These are phyloP conservation scores for Trichopria drosophilae DNA, from an alignment of 2,888 invertebrate genomes.

Conservation along the genomic window DNA sequence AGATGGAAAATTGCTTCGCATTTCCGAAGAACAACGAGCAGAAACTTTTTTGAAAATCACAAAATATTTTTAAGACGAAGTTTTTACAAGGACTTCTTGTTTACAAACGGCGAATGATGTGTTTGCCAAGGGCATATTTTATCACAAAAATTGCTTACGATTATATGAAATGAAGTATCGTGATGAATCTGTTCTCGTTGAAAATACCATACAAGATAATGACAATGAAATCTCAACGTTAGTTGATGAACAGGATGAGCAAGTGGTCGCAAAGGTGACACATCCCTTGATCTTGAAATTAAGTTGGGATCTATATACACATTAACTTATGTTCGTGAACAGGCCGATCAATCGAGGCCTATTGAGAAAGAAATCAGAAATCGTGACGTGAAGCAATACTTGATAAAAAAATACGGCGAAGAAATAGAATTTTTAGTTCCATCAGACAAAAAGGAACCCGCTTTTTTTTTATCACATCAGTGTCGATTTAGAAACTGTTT, in stretches of 20 bases:
- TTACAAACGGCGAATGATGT: slow-evolving; percentile 7
- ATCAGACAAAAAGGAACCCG: slow-evolving; percentile 11
- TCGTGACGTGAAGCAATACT: slow-evolving; percentile 13
- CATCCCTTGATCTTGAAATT: too few species aligned
- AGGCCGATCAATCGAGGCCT: background rate
- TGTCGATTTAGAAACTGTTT: background rate
- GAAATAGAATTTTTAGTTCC: slow-evolving; percentile 17
- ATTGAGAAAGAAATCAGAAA: slow-evolving; percentile 1
- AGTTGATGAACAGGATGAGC: background rate
- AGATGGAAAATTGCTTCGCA: slow-evolving; percentile 4
- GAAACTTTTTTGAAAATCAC: slow-evolving; percentile 6
- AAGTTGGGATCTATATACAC: slow-evolving; percentile 8
- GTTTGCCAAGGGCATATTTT: slow-evolving; percentile 15
- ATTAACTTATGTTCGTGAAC: slow-evolving; percentile 7
- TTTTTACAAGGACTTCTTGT: slow-evolving; percentile 14
- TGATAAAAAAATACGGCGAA: slow-evolving; percentile 11
- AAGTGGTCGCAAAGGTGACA: background rate
- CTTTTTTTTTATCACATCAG: too few species aligned
- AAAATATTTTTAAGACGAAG: slow-evolving; percentile 4
- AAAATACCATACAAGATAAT: too few species aligned
- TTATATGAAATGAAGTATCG: slow-evolving; percentile 14
- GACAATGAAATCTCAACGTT: background rate
- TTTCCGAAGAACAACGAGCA: slow-evolving; percentile 9
- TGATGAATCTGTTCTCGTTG: background rate
- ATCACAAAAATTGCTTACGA: slow-evolving; percentile 20